Percentiles rank a stretch among this genome's conserved stretches.
Evolutionary conservation across 2,888 invertebrate genomes (phyloP).

Genomic region (Agrotis clavis): DNA sequence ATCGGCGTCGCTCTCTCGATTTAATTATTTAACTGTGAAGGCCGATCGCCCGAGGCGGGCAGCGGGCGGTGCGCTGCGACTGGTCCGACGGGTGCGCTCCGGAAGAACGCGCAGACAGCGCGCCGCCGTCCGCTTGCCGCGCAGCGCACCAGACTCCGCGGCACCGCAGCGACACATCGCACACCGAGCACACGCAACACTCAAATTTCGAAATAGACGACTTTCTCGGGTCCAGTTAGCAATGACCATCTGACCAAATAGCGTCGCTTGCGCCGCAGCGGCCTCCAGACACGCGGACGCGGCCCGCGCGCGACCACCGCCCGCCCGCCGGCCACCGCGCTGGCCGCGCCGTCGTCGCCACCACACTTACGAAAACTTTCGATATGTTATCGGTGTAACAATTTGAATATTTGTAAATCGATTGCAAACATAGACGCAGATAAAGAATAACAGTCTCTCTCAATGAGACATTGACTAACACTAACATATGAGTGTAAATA

Average conservation of each 20-base stretch:
- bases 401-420: constrained; percentile 60
- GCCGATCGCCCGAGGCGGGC: constrained; percentile 90
- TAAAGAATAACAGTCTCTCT: constrained; percentile 40
- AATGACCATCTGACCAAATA: constrained; percentile 81
- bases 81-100: constrained; percentile 90
- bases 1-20: constrained; percentile 83
- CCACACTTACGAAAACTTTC: constrained; percentile 61
- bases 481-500: constrained; percentile 31
- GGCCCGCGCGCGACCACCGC: constrained; percentile 51
- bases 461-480: constrained; percentile 38
- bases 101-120: constrained; percentile 90
- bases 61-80: constrained; percentile 88
- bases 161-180: constrained; percentile 89
- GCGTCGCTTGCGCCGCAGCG: constrained; percentile 66
- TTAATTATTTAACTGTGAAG: constrained; percentile 90
- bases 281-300: constrained; percentile 72
- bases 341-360: constrained; percentile 53
- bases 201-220: constrained; percentile 89
- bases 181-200: constrained; percentile 85
- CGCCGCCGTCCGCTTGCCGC: constrained; percentile 87
- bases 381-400: constrained; percentile 59
- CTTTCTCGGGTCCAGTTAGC: constrained; percentile 87
- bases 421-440: constrained; percentile 48
- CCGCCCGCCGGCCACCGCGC: constrained; percentile 42
- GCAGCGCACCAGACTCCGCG: constrained; percentile 86